phyloP scores from a whole-genome alignment of 2,797 vertebrate genomes.

The Aphelocoma californica region DNA sequence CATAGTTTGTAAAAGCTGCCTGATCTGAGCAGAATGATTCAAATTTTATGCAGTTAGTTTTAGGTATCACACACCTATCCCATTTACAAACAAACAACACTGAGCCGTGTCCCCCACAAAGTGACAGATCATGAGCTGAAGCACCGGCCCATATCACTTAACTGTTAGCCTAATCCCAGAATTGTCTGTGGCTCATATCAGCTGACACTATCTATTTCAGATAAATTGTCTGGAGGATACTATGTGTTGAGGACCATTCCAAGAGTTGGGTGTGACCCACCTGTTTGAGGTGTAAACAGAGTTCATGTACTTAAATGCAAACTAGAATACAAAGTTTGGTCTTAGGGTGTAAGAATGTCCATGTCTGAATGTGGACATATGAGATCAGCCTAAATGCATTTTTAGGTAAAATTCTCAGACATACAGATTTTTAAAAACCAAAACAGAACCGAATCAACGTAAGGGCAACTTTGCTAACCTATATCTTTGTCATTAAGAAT shows the following conservation, averaged over 20 bases:
- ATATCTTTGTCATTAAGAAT: background rate
- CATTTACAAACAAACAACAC: background rate
- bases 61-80: background rate
- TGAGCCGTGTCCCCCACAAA: accelerated
- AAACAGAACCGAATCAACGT: background rate
- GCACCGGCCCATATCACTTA: background rate
- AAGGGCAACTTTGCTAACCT: background rate
- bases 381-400: background rate
- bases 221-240: background rate
- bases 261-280: background rate
- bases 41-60: background rate
- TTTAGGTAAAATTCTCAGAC: background rate
- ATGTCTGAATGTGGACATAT: background rate
- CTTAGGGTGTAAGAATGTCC: background rate
- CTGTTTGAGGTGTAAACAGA: background rate
- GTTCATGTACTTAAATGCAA: background rate
- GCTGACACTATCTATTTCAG: background rate
- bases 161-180: background rate
- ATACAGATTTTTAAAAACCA: background rate
- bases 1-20: background rate
- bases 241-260: background rate
- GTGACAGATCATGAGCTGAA: background rate
- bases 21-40: background rate
- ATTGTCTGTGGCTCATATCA: background rate
- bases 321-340: background rate